Conservation (phyloP, 2,888 invertebrate species). For the Deilephila porcellus region DNA sequence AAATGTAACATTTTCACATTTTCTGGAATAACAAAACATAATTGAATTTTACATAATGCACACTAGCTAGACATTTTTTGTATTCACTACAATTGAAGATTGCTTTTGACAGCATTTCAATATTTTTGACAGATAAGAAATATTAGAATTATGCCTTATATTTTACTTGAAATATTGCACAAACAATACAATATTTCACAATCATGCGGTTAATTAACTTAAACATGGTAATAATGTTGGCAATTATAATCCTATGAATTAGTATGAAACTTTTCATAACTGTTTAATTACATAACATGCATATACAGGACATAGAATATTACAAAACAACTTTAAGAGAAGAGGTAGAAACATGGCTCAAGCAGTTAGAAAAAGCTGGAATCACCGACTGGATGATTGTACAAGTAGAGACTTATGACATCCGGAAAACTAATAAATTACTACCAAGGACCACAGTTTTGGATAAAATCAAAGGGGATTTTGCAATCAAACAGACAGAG, state of each 20-base stretch:
- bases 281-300: neutral
- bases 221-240: too few relatives aligned
- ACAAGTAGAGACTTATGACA: slow-evolving; percentile 95
- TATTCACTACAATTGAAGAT: too few relatives aligned
- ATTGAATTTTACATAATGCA: too few relatives aligned
- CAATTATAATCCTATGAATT: neutral
- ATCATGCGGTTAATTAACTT: too few relatives aligned
- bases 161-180: too few relatives aligned
- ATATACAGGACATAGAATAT: slow-evolving; percentile 93
- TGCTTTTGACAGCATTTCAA: too few relatives aligned
- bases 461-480: slow-evolving; percentile 97
- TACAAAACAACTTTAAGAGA: slow-evolving; percentile 95
- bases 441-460: slow-evolving; percentile 96
- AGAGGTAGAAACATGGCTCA: slow-evolving; percentile 95
- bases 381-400: slow-evolving; percentile 97
- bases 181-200: too few relatives aligned
- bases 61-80: too few relatives aligned
- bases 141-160: too few relatives aligned
- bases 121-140: too few relatives aligned
- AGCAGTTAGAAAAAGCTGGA: slow-evolving; percentile 89
- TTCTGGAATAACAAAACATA: too few relatives aligned
- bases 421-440: slow-evolving; percentile 95
- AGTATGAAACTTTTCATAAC: neutral
- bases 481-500: slow-evolving; percentile 93
- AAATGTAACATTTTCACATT: too few relatives aligned